These are phyloP conservation scores for Pseudomyrmex flavicornis DNA, from an alignment of 1,140 invertebrate species.

Conservation along the genomic window DNA sequence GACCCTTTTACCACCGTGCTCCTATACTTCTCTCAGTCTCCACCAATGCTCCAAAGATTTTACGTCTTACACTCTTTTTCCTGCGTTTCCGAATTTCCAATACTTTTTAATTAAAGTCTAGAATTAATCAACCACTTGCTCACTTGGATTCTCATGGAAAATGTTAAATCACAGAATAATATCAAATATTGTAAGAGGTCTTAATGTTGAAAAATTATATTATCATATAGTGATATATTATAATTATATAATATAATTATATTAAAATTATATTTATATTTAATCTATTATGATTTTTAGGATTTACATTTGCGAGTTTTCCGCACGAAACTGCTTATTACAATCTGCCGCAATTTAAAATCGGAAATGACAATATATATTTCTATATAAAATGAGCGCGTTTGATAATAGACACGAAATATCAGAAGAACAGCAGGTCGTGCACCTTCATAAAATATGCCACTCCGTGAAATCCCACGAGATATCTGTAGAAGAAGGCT, in stretches of 20 bases:
- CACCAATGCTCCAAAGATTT: constrained; percentile 68
- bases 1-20: constrained; percentile 81
- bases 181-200: neutral
- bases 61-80: constrained; percentile 63
- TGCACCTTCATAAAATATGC: constrained; percentile 83
- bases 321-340: neutral
- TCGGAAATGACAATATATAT: constrained; percentile 46
- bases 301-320: neutral
- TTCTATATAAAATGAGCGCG: constrained; percentile 63
- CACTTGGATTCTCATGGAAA: neutral
- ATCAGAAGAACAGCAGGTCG: constrained; percentile 79
- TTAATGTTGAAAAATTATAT: neutral
- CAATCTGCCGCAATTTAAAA: constrained; percentile 3
- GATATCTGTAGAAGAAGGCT: constrained; percentile 84
- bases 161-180: neutral
- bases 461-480: constrained; percentile 77
- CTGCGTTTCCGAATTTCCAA: constrained; percentile 11
- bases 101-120: neutral
- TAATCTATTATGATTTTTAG: neutral
- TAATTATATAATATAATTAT: too few species aligned
- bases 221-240: neutral
- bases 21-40: constrained; percentile 60
- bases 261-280: neutral
- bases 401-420: constrained; percentile 78
- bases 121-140: neutral